These are phyloP conservation scores for Coenonympha arcania DNA, from an alignment of 2,888 invertebrate species.

Conservation along the genomic window DNA sequence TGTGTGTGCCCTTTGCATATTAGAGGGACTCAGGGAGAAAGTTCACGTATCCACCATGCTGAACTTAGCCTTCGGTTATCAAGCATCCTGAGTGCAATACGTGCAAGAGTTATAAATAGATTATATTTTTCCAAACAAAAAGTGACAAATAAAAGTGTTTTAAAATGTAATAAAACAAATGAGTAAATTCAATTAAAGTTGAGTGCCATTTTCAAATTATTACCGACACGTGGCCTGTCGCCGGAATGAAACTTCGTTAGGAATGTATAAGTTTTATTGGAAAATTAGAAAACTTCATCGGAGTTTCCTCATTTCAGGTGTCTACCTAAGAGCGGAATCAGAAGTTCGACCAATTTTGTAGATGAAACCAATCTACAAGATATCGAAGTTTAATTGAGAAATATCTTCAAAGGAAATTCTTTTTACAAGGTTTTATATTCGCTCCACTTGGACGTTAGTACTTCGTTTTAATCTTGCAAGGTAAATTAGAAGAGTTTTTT, in stretches of 20 bases:
- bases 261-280: constrained; percentile 61
- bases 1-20: too few relatives aligned
- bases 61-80: too few relatives aligned
- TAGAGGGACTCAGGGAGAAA: too few relatives aligned
- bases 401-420: constrained; percentile 1
- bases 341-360: constrained; percentile 55
- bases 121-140: too few relatives aligned
- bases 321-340: constrained; percentile 37
- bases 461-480: neutral
- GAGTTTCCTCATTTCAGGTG: constrained; percentile 46
- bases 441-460: neutral
- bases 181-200: constrained; percentile 12
- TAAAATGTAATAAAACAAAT: neutral
- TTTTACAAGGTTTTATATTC: neutral
- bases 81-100: too few relatives aligned
- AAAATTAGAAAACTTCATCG: constrained; percentile 65
- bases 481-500: too few relatives aligned
- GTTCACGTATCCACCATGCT: too few relatives aligned
- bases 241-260: constrained; percentile 33
- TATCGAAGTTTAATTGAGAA: constrained; percentile 7
- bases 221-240: constrained; percentile 23
- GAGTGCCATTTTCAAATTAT: constrained; percentile 23
- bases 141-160: too few relatives aligned
- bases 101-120: too few relatives aligned
- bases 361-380: constrained; percentile 40